phyloP scores from a whole-genome alignment of 1,140 invertebrate species.

The Bombyx mori region DNA sequence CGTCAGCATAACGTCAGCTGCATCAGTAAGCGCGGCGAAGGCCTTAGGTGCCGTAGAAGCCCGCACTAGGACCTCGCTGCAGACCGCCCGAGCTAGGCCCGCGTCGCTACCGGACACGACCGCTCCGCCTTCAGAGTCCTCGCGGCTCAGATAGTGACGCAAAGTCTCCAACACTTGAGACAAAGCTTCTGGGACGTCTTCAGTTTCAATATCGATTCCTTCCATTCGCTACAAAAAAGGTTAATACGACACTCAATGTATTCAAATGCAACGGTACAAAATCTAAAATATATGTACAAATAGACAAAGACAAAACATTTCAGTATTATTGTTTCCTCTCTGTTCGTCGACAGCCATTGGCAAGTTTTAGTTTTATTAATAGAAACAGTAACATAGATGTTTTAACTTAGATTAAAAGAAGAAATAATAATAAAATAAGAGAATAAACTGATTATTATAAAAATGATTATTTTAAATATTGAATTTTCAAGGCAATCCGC shows the following conservation, averaged over 20 bases:
- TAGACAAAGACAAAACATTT: too few relatives aligned
- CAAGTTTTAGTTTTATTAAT: too few relatives aligned
- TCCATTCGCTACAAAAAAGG: conserved; percentile 39
- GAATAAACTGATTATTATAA: not conserved
- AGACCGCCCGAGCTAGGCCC: conserved; percentile 36
- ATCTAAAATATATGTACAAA: too few relatives aligned
- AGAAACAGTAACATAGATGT: too few relatives aligned
- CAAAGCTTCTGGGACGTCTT: conserved; percentile 46
- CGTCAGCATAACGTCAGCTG: conserved; percentile 34
- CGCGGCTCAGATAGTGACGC: conserved; percentile 39
- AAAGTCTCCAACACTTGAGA: conserved; percentile 45
- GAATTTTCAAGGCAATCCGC: too few relatives aligned
- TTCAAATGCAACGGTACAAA: not conserved
- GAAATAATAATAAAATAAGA: too few relatives aligned
- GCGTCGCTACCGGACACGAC: conserved; percentile 21
- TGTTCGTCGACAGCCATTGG: too few relatives aligned
- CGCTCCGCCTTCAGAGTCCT: conserved; percentile 8
- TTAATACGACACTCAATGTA: not conserved
- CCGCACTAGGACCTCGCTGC: conserved; percentile 38
- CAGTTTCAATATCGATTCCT: conserved; percentile 49
- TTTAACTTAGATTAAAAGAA: too few relatives aligned
- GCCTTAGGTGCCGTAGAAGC: conserved; percentile 44
- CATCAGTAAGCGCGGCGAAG: conserved; percentile 36
- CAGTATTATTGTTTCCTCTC: too few relatives aligned
- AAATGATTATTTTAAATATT: too few relatives aligned